These are phyloP conservation scores for Drosophila santomea DNA, from an alignment of 1,140 invertebrate species.

Conservation along the genomic window DNA sequence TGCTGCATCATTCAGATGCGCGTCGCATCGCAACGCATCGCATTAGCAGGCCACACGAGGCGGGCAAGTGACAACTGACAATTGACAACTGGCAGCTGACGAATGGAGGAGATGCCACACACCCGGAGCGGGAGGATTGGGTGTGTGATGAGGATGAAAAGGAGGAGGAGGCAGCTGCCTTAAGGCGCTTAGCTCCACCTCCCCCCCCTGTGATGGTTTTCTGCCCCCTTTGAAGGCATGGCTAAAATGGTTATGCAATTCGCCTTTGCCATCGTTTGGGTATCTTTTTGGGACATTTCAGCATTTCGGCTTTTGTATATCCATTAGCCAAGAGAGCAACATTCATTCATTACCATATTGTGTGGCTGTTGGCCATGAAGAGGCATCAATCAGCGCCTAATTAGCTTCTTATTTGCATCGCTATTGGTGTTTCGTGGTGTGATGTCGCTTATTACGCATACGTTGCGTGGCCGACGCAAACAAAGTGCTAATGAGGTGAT, in stretches of 20 bases:
- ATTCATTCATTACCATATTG: constrained; percentile 35
- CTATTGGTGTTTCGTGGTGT: constrained; percentile 16
- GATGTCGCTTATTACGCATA: constrained; percentile 45
- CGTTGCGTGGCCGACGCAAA: constrained; percentile 29
- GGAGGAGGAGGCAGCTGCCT: constrained; percentile 8
- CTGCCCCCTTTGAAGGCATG: background rate
- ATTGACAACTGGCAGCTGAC: constrained; percentile 46
- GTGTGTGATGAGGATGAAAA: background rate
- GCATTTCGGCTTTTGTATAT: background rate
- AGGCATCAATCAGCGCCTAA: constrained; percentile 53
- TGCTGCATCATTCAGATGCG: constrained; percentile 68
- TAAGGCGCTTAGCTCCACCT: constrained; percentile 39
- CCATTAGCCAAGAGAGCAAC: constrained; percentile 1
- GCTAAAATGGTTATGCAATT: constrained; percentile 6
- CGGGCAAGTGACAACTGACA: constrained; percentile 74
- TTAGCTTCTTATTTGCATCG: constrained; percentile 51
- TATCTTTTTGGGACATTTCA: constrained; percentile 2
- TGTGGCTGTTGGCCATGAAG: constrained; percentile 12
- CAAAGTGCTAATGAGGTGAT: constrained; percentile 52
- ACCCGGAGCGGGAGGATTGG: too few relatives aligned
- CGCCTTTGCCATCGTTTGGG: background rate
- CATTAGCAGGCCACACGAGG: constrained; percentile 72
- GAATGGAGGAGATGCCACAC: background rate
- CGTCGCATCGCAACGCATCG: constrained; percentile 56
- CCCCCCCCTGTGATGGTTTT: background rate